Conservation (phyloP, 1,140 invertebrate genomes). For the Ceratoteleas bidentatus region DNA sequence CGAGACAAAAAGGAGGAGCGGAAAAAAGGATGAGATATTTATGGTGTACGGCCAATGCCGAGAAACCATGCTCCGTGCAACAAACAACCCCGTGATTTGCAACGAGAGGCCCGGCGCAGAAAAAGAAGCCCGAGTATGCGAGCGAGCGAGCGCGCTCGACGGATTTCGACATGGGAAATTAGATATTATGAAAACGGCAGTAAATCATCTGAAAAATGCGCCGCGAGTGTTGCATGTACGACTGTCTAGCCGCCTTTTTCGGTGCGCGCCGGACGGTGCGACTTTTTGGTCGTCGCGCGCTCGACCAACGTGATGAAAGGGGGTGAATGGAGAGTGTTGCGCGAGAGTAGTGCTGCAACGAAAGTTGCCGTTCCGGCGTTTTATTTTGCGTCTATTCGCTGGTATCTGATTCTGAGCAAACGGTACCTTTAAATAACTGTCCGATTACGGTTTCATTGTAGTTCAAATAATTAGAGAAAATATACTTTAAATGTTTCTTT, state of each 20-base stretch:
- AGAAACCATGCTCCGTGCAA: slow-evolving; percentile 42
- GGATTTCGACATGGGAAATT: slow-evolving; percentile 46
- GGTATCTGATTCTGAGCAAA: too few relatives aligned
- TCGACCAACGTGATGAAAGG: too few relatives aligned
- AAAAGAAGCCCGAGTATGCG: slow-evolving; percentile 21
- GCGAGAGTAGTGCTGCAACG: too few relatives aligned
- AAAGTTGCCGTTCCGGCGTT: too few relatives aligned
- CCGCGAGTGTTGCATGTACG: slow-evolving; percentile 5
- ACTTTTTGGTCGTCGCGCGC: neutral
- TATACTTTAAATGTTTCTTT: too few relatives aligned
- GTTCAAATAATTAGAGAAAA: too few relatives aligned
- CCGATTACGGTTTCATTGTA: too few relatives aligned
- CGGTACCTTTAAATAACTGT: too few relatives aligned
- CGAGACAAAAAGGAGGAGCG: slow-evolving; percentile 30
- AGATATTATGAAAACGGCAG: slow-evolving; percentile 19
- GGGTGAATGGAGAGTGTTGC: too few relatives aligned
- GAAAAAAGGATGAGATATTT: slow-evolving; percentile 47
- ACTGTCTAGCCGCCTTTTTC: neutral
- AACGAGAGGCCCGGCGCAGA: slow-evolving; percentile 9
- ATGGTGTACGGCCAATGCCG: slow-evolving; percentile 42
- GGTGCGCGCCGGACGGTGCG: neutral
- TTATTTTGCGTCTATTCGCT: too few relatives aligned
- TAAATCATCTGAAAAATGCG: slow-evolving; percentile 26
- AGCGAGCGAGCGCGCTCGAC: slow-evolving; percentile 8
- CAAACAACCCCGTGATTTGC: slow-evolving; percentile 56